phyloP scores from a whole-genome alignment of 2,113 vertebrate species.

The Galbula dea region DNA sequence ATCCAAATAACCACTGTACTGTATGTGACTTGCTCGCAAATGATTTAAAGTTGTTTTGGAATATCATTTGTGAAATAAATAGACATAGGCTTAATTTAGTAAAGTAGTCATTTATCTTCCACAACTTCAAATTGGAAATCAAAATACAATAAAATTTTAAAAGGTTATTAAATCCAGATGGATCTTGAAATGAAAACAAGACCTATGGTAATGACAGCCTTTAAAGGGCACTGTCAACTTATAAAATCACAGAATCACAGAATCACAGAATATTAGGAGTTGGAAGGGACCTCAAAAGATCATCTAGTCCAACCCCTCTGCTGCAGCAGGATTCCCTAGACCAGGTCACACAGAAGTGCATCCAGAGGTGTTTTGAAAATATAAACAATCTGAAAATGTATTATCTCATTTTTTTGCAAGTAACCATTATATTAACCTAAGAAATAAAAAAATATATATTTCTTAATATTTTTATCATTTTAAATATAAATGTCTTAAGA shows the following conservation, averaged over 20 bases:
- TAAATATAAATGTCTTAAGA: not conserved
- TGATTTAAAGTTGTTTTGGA: not conserved
- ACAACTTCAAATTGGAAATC: conserved; percentile 17
- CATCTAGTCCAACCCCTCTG: too few species aligned
- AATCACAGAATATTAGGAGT: too few species aligned
- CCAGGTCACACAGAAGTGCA: too few species aligned
- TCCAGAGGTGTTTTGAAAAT: too few species aligned
- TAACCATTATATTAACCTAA: not conserved
- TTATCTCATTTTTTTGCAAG: not conserved
- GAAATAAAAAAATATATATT: not conserved
- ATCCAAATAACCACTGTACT: not conserved
- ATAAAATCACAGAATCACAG: too few species aligned
- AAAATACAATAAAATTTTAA: conserved; percentile 46
- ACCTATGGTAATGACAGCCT: not conserved
- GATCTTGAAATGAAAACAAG: conserved; percentile 28
- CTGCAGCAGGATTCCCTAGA: too few species aligned
- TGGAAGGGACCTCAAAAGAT: too few species aligned
- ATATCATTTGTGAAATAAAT: conserved; percentile 13
- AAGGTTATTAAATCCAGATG: conserved; percentile 66
- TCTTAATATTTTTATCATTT: not conserved
- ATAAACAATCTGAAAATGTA: not conserved
- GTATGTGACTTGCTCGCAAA: not conserved
- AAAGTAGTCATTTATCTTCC: conserved; percentile 37
- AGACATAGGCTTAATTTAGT: conserved; percentile 1
- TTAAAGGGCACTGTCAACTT: not conserved